Conservation (phyloP, 2,888 invertebrate species). For the Ormyrus thymus region DNA sequence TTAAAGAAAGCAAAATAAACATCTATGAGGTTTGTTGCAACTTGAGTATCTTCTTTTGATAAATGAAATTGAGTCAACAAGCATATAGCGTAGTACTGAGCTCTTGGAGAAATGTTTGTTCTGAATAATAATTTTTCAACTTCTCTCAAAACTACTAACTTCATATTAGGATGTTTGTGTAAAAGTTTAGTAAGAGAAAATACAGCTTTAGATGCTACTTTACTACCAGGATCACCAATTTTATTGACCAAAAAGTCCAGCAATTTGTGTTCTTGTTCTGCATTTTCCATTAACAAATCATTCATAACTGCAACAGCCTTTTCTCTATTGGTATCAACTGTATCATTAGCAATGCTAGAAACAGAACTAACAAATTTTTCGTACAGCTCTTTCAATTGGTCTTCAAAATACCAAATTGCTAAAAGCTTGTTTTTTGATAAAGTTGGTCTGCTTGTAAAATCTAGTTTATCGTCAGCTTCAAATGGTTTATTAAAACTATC, state of each 20-base stretch:
- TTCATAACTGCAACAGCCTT: slow-evolving; percentile 86
- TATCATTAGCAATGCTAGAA: slow-evolving; percentile 85
- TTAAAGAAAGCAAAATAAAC: slow-evolving; percentile 98
- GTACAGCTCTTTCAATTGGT: slow-evolving; percentile 88
- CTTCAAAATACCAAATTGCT: slow-evolving; percentile 92
- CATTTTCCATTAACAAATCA: slow-evolving; percentile 85
- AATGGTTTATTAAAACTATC: slow-evolving; percentile 77
- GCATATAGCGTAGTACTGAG: slow-evolving; percentile 96
- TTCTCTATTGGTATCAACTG: slow-evolving; percentile 87
- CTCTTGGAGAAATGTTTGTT: slow-evolving; percentile 87
- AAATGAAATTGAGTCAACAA: slow-evolving; percentile 91
- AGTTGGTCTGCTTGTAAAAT: slow-evolving; percentile 59
- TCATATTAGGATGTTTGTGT: slow-evolving; percentile 93
- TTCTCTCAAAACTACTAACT: slow-evolving; percentile 88
- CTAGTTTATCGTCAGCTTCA: slow-evolving; percentile 33
- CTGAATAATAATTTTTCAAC: slow-evolving; percentile 94
- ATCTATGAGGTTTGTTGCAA: slow-evolving; percentile 89
- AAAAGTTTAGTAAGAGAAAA: slow-evolving; percentile 90
- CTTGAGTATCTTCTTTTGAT: slow-evolving; percentile 82
- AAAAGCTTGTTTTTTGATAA: slow-evolving; percentile 81
- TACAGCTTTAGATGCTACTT: slow-evolving; percentile 91
- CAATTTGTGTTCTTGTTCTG: slow-evolving; percentile 90
- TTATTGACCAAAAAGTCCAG: slow-evolving; percentile 92
- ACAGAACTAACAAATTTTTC: slow-evolving; percentile 84
- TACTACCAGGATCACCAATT: slow-evolving; percentile 93